Conservation (phyloP, 2,888 invertebrate genomes). For the Quadriops clusia region DNA sequence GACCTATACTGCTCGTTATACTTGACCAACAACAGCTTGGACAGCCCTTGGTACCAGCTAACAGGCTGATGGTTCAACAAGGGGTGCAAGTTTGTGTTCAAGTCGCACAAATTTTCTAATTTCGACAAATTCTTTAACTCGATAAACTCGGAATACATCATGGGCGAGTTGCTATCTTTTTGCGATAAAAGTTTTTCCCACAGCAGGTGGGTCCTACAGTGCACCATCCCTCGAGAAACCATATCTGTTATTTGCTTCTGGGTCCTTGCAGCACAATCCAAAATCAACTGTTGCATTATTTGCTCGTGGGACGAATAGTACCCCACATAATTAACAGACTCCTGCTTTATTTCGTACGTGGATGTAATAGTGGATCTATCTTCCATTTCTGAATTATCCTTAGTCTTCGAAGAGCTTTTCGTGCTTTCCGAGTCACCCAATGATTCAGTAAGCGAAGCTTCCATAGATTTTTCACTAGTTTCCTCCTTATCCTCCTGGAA, state of each 20-base stretch:
- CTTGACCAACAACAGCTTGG: constrained; percentile 38
- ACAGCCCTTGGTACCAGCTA: constrained; percentile 51
- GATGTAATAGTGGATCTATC: too few relatives aligned
- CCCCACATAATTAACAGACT: constrained; percentile 56
- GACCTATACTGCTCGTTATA: constrained; percentile 47
- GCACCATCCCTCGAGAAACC: constrained; percentile 49
- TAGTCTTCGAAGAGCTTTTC: too few relatives aligned
- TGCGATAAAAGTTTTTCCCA: constrained; percentile 54
- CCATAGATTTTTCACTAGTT: too few relatives aligned
- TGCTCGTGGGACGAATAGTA: constrained; percentile 58
- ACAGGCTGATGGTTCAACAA: constrained; percentile 50
- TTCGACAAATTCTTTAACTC: constrained; percentile 50
- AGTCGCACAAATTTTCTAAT: constrained; percentile 43
- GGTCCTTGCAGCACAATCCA: constrained; percentile 44
- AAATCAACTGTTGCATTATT: constrained; percentile 49
- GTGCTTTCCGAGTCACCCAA: too few relatives aligned
- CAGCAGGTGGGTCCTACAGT: constrained; percentile 56
- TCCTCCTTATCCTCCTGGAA: too few relatives aligned
- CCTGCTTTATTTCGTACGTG: constrained; percentile 42
- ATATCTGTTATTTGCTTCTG: constrained; percentile 46
- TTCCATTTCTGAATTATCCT: too few relatives aligned
- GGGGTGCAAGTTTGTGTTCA: constrained; percentile 45
- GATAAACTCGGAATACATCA: constrained; percentile 50
- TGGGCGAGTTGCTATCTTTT: constrained; percentile 35
- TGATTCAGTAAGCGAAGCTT: too few relatives aligned